Percentiles rank a stretch among this genome's conserved stretches.
These are phyloP conservation scores for Smittia sp. DNA, from an alignment of 2,888 invertebrate genomes.

Conservation along the genomic window DNA sequence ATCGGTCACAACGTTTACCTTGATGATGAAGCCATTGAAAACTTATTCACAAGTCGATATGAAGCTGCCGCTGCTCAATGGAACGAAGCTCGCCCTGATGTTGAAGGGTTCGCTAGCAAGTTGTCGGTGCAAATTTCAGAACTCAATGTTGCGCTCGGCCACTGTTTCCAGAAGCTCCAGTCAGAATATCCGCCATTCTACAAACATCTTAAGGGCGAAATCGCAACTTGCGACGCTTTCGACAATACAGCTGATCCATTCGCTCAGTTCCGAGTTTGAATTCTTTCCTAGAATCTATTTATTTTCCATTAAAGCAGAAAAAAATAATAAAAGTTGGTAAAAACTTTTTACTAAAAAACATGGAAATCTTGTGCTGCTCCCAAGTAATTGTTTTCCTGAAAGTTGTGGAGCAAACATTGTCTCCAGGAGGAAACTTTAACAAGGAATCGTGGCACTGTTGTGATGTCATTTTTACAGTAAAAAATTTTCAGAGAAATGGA, in stretches of 20 bases:
- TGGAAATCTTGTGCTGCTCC: too few relatives aligned
- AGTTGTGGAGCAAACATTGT: too few relatives aligned
- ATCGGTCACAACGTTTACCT: not conserved
- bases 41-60: not conserved
- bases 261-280: conserved; percentile 52
- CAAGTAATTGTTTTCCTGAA: too few relatives aligned
- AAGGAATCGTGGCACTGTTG: too few relatives aligned
- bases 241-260: conserved; percentile 2
- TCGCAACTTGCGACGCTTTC: not conserved
- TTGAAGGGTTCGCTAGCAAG: not conserved
- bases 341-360: too few relatives aligned
- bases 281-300: conserved; percentile 47
- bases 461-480: too few relatives aligned
- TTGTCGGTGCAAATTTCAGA: not conserved
- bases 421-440: too few relatives aligned
- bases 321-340: too few relatives aligned
- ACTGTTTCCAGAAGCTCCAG: not conserved
- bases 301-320: too few relatives aligned
- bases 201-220: not conserved
- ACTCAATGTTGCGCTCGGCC: not conserved
- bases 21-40: not conserved
- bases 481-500: too few relatives aligned
- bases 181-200: not conserved
- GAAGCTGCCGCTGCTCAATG: not conserved
- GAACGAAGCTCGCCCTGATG: not conserved